A percentile compares a stretch with the other conserved stretches of the same genome.
These are phyloP conservation scores for Pimpla rufipes DNA, from an alignment of 2,888 invertebrate species.

Conservation along the genomic window DNA sequence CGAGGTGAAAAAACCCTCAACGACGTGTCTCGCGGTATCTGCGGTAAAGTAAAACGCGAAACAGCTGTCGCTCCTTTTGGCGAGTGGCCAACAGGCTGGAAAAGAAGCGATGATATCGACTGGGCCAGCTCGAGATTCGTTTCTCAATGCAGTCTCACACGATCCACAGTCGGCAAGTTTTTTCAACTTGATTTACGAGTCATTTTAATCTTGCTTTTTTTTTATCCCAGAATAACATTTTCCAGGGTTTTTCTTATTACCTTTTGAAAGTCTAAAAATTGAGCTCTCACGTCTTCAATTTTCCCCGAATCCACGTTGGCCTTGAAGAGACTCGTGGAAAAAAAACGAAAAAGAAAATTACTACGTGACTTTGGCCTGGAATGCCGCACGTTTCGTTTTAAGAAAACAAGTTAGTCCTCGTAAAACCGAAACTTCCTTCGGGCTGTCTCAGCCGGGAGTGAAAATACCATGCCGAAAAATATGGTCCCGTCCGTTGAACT, in stretches of 20 bases:
- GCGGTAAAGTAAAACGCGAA: conserved; percentile 16
- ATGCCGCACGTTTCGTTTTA: not conserved
- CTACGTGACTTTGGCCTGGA: not conserved
- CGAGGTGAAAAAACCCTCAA: conserved; percentile 23
- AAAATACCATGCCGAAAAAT: not conserved
- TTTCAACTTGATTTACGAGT: not conserved
- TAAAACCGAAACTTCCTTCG: not conserved
- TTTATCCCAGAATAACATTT: not conserved
- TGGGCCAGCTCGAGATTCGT: conserved; percentile 39
- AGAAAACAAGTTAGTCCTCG: not conserved
- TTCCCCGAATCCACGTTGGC: not conserved
- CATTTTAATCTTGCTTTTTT: not conserved
- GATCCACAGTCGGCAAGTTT: not conserved
- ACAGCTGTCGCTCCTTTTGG: conserved; percentile 57
- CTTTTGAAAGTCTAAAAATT: not conserved
- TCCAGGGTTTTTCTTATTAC: not conserved
- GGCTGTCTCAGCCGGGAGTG: not conserved
- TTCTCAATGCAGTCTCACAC: conserved; percentile 30
- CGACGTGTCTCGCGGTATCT: not conserved
- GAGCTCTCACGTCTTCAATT: not conserved
- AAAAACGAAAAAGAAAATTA: not conserved
- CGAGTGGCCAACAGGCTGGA: conserved; percentile 52
- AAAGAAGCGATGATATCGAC: conserved; percentile 45
- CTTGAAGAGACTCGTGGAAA: not conserved
- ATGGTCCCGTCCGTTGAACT: not conserved